phyloP scores from a whole-genome alignment of 2,888 invertebrate genomes.

The Cecidostiba fungosa region DNA sequence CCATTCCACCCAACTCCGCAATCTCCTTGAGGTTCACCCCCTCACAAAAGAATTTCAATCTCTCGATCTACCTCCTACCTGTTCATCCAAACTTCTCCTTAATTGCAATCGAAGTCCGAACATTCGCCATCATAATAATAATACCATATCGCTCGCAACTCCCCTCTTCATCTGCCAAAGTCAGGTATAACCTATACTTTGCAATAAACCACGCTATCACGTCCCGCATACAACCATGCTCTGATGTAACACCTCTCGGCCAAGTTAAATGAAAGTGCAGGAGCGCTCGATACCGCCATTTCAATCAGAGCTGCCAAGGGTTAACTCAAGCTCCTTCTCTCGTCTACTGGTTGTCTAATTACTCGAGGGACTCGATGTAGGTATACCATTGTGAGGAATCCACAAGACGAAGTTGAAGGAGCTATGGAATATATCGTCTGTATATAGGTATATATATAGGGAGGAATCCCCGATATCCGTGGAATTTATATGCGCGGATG shows the following conservation, averaged over 20 bases:
- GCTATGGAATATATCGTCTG: neutral
- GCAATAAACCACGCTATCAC: neutral
- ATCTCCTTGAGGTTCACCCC: neutral
- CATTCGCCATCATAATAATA: neutral
- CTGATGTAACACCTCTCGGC: neutral
- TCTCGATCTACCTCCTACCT: neutral
- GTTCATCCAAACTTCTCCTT: neutral
- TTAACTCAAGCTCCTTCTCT: neutral
- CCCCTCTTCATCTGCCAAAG: neutral
- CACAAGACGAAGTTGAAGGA: conserved; percentile 21
- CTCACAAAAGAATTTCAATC: neutral
- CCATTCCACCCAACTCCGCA: neutral
- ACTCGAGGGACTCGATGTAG: conserved; percentile 1
- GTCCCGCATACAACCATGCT: neutral
- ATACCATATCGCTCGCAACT: neutral
- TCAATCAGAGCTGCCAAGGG: conserved; percentile 10
- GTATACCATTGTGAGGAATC: conserved; percentile 9
- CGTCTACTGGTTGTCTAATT: conserved; percentile 12
- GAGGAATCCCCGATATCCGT: conserved; percentile 10
- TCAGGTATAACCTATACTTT: neutral
- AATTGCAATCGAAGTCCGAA: neutral
- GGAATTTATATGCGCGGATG: conserved; percentile 19
- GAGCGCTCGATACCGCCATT: neutral
- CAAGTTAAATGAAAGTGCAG: conserved; percentile 11
- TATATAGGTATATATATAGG: neutral